A percentile compares a stretch with the other conserved stretches of the same genome.
phyloP scores from a whole-genome alignment of 1,140 invertebrate species.

The Antheraea mylitta region DNA sequence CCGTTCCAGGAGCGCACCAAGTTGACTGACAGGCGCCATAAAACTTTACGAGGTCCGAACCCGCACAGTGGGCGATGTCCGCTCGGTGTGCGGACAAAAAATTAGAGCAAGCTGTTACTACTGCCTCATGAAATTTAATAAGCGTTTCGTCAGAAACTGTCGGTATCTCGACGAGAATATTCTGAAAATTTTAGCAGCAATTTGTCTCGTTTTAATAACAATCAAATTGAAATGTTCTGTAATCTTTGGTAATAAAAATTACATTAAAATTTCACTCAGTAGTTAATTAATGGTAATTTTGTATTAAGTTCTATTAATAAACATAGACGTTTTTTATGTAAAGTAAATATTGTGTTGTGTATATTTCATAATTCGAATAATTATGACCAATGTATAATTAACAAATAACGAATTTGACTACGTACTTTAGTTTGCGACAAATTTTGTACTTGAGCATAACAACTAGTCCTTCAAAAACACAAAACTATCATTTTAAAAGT shows the following conservation, averaged over 20 bases:
- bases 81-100: conserved; percentile 8
- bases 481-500: not conserved
- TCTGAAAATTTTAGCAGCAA: conserved; percentile 48
- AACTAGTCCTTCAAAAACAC: too few relatives aligned
- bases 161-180: conserved; percentile 35
- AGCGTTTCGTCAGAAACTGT: conserved; percentile 46
- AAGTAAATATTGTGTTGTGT: too few relatives aligned
- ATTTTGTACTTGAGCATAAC: too few relatives aligned
- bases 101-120: conserved; percentile 12
- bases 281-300: too few relatives aligned
- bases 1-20: not conserved
- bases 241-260: too few relatives aligned
- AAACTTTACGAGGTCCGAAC: conserved; percentile 10
- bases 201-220: conserved; percentile 45
- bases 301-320: too few relatives aligned
- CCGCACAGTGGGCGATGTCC: conserved; percentile 1
- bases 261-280: too few relatives aligned
- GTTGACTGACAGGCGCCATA: conserved; percentile 12
- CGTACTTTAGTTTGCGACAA: too few relatives aligned
- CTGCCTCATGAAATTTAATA: conserved; percentile 69
- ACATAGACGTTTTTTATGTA: too few relatives aligned
- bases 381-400: too few relatives aligned
- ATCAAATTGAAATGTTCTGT: not conserved
- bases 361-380: too few relatives aligned
- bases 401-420: too few relatives aligned